Evolutionary conservation across 2,113 vertebrate genomes (phyloP).

Genomic region (Rhadina sibilatrix): DNA sequence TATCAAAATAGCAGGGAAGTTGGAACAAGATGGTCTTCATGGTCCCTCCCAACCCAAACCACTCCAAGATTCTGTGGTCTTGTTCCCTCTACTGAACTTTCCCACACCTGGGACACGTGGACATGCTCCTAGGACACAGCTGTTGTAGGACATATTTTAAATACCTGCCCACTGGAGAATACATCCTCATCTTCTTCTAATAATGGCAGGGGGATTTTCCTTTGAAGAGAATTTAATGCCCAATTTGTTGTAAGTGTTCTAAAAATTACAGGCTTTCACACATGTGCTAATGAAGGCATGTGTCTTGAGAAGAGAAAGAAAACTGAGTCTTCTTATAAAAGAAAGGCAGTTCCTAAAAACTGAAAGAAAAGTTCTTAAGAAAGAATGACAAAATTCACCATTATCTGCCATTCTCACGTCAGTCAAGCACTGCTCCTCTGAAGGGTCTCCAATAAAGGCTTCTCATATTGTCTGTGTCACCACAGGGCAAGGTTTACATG

Average conservation of each 20-base stretch:
- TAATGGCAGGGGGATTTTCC: neutral
- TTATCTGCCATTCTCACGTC: neutral
- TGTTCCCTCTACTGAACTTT: neutral
- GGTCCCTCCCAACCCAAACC: neutral
- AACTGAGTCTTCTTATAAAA: neutral
- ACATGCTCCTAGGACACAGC: rapidly evolving
- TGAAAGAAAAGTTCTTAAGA: neutral
- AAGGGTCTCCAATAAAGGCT: neutral
- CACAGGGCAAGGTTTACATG: neutral
- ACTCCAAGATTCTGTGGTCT: neutral
- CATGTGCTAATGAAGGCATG: neutral
- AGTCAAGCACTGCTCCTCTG: rapidly evolving
- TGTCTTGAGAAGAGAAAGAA: neutral
- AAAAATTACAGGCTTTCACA: neutral
- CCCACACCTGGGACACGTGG: rapidly evolving
- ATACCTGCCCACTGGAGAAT: neutral
- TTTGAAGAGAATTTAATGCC: neutral
- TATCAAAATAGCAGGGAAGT: neutral
- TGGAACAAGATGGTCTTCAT: neutral
- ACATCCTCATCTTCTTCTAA: neutral
- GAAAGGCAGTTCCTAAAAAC: neutral
- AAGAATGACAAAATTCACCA: neutral
- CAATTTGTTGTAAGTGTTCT: neutral
- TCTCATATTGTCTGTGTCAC: neutral
- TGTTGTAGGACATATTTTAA: neutral